Evolutionary conservation across 2,797 vertebrate species (phyloP).

Genomic region (Catamblyrhynchus diadema): DNA sequence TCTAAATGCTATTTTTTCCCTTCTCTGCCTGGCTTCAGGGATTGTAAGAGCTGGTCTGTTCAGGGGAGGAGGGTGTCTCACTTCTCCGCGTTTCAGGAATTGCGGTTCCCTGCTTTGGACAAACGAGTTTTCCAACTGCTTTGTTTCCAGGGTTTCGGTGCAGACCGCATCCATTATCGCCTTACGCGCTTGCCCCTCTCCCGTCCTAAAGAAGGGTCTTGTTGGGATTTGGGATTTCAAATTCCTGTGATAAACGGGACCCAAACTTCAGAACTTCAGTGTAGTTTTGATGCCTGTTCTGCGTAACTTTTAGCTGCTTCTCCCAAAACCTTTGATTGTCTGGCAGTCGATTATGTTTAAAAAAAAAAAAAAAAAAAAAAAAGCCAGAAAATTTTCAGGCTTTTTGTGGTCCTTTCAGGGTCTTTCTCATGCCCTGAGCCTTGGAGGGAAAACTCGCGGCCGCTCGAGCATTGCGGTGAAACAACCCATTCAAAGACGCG

Average conservation of each 20-base stretch:
- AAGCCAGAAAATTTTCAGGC: background rate
- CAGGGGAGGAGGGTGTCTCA: background rate
- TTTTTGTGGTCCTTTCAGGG: background rate
- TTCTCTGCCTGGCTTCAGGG: background rate
- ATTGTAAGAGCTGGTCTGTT: background rate
- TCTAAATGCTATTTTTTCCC: background rate
- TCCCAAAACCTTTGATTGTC: background rate
- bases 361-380: background rate
- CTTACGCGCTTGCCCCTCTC: background rate
- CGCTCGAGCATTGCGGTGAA: background rate
- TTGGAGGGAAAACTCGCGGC: background rate
- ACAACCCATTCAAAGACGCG: background rate
- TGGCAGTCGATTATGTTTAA: background rate
- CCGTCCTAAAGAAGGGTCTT: background rate
- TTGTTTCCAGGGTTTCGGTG: conserved; percentile 5
- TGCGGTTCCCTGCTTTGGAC: background rate
- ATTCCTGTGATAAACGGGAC: background rate
- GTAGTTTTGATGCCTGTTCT: background rate
- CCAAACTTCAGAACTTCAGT: background rate
- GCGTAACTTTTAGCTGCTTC: background rate
- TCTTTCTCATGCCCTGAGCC: background rate
- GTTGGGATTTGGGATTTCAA: background rate
- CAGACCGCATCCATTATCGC: background rate
- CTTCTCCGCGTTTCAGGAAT: background rate
- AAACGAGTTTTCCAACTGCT: conserved; percentile 4